Percentiles rank a stretch among this genome's conserved stretches.
These are phyloP conservation scores for Holothuria glaberrima DNA, from an alignment of 35 echinoderm and acorn worm species.

Conservation along the genomic window DNA sequence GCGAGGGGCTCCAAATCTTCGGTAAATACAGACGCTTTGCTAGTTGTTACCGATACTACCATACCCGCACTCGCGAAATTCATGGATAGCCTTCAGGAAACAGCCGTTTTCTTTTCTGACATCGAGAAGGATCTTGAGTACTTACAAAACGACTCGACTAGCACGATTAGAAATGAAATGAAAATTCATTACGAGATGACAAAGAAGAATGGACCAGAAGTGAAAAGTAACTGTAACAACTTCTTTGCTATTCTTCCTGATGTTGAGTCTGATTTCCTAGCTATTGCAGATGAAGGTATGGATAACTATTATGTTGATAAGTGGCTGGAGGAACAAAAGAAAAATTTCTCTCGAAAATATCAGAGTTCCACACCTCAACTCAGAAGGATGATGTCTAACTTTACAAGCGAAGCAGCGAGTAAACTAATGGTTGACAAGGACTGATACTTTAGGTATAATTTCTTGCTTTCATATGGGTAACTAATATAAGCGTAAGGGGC, in stretches of 20 bases:
- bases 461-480: no score
- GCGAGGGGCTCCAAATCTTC: background rate
- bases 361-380: background rate
- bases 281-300: background rate
- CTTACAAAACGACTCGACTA: background rate
- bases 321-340: conserved; percentile 23
- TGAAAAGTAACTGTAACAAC: background rate
- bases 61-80: background rate
- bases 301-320: conserved; percentile 48
- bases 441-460: no score
- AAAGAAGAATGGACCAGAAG: conserved; percentile 3
- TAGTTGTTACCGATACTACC: background rate
- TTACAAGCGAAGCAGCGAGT: background rate
- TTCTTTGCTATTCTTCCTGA: conserved; percentile 43
- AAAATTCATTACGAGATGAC: conserved; percentile 14
- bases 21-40: background rate
- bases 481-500: no score
- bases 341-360: background rate
- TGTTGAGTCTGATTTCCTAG: conserved; percentile 16
- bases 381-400: background rate
- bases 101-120: background rate
- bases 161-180: background rate
- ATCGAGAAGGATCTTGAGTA: background rate
- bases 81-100: background rate
- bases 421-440: background rate